Conservation (phyloP, 1,140 invertebrate species). For the Platorchestia sp. region DNA sequence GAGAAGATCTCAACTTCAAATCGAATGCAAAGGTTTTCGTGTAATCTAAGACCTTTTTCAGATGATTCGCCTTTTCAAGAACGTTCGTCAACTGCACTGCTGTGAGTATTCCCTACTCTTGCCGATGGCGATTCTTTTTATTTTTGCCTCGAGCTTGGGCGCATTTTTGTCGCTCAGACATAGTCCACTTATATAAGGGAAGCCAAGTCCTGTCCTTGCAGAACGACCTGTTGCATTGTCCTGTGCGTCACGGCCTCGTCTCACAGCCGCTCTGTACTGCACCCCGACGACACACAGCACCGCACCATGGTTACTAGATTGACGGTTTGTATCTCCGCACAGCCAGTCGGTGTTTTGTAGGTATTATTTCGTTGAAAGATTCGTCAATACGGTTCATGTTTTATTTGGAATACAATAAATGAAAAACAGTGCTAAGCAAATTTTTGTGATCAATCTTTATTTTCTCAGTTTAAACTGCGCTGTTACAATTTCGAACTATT, state of each 20-base stretch:
- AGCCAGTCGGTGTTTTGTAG: too few species aligned
- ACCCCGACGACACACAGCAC: neutral
- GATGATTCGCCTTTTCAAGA: neutral
- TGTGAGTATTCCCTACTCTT: neutral
- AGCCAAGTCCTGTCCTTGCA: neutral
- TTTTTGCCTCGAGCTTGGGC: neutral
- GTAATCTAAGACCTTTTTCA: neutral
- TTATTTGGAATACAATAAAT: too few species aligned
- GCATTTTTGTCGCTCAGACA: neutral
- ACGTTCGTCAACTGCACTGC: neutral
- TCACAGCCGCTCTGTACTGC: neutral
- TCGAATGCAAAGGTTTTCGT: neutral
- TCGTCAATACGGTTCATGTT: too few species aligned
- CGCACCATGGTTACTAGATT: neutral
- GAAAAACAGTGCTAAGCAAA: too few species aligned
- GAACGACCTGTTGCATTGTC: conserved; percentile 6
- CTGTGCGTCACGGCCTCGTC: neutral
- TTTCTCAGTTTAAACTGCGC: too few species aligned
- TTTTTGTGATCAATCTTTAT: too few species aligned
- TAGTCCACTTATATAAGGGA: neutral
- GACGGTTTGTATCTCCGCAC: neutral
- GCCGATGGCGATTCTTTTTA: neutral
- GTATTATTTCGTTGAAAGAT: too few species aligned
- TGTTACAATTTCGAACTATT: too few species aligned
- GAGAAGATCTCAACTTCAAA: neutral